Conservation (phyloP, 1,140 invertebrate genomes). For the Neocloeon triangulifer region DNA sequence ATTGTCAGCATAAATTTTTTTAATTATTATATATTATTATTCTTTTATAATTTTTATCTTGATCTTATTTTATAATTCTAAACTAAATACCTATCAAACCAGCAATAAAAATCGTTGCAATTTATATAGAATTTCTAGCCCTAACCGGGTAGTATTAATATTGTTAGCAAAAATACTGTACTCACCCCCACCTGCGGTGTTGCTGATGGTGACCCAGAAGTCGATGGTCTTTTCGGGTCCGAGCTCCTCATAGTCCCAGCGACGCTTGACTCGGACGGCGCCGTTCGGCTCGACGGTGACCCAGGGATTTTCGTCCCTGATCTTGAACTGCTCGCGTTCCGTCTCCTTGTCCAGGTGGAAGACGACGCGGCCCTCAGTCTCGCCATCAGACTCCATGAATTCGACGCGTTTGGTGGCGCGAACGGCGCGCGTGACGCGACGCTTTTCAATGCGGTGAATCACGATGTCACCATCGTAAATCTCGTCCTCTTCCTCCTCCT, state of each 20-base stretch:
- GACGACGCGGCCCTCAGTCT: conserved; percentile 63
- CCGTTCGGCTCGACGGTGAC: conserved; percentile 79
- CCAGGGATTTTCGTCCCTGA: conserved; percentile 81
- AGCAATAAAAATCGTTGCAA: conserved; percentile 1
- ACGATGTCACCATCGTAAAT: conserved; percentile 11
- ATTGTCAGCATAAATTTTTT: too few species aligned
- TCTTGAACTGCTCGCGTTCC: conserved; percentile 78
- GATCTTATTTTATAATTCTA: too few species aligned
- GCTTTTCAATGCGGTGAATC: conserved; percentile 42
- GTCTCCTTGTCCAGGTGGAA: conserved; percentile 81
- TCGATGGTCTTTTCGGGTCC: conserved; percentile 91
- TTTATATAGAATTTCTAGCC: too few species aligned
- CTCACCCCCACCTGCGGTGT: conserved; percentile 63
- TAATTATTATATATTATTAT: too few species aligned
- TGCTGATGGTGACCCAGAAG: conserved; percentile 87
- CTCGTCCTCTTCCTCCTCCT: conserved; percentile 19
- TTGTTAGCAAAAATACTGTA: conserved; percentile 9
- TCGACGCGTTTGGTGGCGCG: conserved; percentile 78
- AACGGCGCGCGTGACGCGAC: conserved; percentile 65
- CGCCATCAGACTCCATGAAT: conserved; percentile 75
- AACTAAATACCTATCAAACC: too few species aligned
- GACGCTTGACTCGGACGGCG: conserved; percentile 78
- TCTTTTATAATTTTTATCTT: too few species aligned
- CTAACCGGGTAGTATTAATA: conserved; percentile 1
- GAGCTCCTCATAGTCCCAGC: conserved; percentile 89